Conservation (phyloP, 1,140 invertebrate genomes). For the Listronotus bonariensis region DNA sequence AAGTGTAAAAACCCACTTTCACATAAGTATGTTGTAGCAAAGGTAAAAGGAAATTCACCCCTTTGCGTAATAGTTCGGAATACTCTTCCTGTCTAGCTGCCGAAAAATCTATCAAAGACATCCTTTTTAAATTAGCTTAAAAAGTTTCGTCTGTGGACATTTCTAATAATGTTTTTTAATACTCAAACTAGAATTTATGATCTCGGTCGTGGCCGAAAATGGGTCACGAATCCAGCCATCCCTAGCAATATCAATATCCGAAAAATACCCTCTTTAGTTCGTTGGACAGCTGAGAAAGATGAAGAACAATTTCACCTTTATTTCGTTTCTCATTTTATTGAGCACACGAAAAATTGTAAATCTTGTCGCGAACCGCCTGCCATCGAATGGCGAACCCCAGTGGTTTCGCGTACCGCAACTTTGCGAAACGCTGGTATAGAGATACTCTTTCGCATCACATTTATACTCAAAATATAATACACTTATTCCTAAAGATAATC, state of each 20-base stretch:
- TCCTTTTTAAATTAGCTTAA: slow-evolving; percentile 13
- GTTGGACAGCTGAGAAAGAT: background rate
- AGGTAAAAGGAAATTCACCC: slow-evolving; percentile 5
- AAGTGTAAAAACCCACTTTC: slow-evolving; percentile 11
- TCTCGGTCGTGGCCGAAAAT: slow-evolving; percentile 9
- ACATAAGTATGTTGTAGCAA: slow-evolving; percentile 2
- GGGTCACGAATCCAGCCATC: slow-evolving; percentile 14
- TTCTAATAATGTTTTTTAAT: slow-evolving; percentile 13
- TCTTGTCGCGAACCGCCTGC: too few relatives aligned
- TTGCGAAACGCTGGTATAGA: too few relatives aligned
- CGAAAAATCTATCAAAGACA: too few relatives aligned
- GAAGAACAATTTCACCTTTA: background rate
- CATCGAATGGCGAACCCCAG: too few relatives aligned
- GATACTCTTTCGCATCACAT: too few relatives aligned
- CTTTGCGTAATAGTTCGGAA: slow-evolving; percentile 19
- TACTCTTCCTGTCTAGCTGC: slow-evolving; percentile 10
- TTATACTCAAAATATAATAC: too few relatives aligned
- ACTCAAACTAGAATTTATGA: slow-evolving; percentile 9
- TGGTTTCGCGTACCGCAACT: too few relatives aligned
- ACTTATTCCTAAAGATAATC: too few relatives aligned
- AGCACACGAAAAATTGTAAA: too few relatives aligned
- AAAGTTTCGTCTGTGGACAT: slow-evolving; percentile 9
- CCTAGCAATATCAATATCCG: slow-evolving; percentile 10
- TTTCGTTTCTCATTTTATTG: too few relatives aligned
- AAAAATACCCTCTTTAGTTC: slow-evolving; percentile 10